phyloP scores from a whole-genome alignment of 2,113 vertebrate species.

The Marcusenius ussheri region DNA sequence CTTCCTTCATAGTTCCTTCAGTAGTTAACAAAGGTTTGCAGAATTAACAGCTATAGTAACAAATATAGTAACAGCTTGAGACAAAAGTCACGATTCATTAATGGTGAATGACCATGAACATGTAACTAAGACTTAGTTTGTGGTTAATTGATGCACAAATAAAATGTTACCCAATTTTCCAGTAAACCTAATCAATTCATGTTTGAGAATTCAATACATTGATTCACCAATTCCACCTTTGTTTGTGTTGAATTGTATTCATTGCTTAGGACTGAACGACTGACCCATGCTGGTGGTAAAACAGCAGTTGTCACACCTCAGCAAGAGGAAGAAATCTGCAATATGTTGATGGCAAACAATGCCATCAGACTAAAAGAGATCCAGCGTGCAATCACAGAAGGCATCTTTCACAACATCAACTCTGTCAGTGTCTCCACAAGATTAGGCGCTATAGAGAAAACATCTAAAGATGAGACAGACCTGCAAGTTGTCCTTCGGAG shows the following conservation, averaged over 20 bases:
- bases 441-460: not conserved
- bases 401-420: not conserved
- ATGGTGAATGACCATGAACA: not conserved
- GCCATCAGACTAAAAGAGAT: not conserved
- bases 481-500: not conserved
- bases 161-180: not conserved
- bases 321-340: not conserved
- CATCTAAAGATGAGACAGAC: not conserved
- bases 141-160: not conserved
- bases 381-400: not conserved
- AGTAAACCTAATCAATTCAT: not conserved
- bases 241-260: not conserved
- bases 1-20: not conserved
- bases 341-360: not conserved
- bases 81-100: not conserved
- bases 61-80: not conserved
- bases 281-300: not conserved
- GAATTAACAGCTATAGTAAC: not conserved
- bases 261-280: not conserved
- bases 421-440: not conserved
- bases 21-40: not conserved
- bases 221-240: not conserved
- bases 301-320: not conserved
- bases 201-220: not conserved
- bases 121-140: not conserved